phyloP scores from a whole-genome alignment of 2,888 invertebrate species.

The Caenorhabditis imperialis region DNA sequence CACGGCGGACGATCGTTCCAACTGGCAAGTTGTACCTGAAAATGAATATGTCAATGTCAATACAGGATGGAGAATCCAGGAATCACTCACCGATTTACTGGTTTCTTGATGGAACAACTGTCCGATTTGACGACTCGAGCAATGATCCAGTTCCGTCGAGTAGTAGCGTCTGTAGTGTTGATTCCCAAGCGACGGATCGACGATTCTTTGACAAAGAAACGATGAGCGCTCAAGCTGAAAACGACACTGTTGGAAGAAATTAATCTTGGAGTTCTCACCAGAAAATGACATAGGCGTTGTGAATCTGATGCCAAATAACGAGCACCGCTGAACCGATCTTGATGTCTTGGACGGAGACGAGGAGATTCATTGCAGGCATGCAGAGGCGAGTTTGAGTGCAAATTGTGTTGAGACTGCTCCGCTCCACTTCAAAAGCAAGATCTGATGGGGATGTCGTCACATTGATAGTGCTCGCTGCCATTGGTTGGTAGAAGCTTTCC shows the following conservation, averaged over 20 bases:
- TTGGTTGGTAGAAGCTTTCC: conserved; percentile 40
- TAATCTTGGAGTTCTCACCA: conserved; percentile 54
- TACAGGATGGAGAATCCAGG: too few relatives aligned
- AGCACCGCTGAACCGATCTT: conserved; percentile 72
- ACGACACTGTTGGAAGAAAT: background rate
- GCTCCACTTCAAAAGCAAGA: conserved; percentile 13
- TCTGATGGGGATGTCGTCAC: conserved; percentile 4
- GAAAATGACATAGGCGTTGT: conserved; percentile 72
- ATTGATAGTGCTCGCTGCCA: conserved; percentile 26
- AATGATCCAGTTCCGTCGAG: conserved; percentile 70
- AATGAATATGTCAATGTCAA: too few relatives aligned
- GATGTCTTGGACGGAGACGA: conserved; percentile 67
- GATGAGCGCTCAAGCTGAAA: conserved; percentile 63
- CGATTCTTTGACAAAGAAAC: conserved; percentile 75
- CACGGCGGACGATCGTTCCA: conserved; percentile 74
- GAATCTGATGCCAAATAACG: conserved; percentile 71
- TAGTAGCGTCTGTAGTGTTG: conserved; percentile 34
- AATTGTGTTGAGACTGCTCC: conserved; percentile 11
- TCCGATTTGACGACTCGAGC: conserved; percentile 69
- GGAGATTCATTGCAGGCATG: conserved; percentile 44
- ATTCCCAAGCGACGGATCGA: conserved; percentile 67
- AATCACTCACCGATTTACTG: conserved; percentile 71
- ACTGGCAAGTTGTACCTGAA: conserved; percentile 74
- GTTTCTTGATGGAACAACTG: conserved; percentile 74
- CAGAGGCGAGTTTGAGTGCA: conserved; percentile 50